These are phyloP conservation scores for Leptogaster cylindrica DNA, from an alignment of 2,888 invertebrate genomes.

Conservation along the genomic window DNA sequence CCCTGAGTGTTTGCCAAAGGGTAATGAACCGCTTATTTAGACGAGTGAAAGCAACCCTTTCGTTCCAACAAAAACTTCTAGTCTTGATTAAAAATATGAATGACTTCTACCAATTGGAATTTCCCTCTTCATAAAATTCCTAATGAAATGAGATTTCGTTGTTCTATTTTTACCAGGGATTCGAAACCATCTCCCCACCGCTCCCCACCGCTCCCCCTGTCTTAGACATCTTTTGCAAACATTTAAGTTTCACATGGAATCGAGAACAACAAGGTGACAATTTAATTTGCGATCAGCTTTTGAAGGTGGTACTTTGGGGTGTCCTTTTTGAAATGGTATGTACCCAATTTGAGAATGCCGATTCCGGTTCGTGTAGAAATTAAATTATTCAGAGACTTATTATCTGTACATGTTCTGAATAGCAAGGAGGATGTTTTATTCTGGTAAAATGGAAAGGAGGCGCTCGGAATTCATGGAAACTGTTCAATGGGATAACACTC, in stretches of 20 bases:
- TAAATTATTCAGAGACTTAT: slow-evolving; percentile 38
- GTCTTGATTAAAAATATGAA: slow-evolving; percentile 24
- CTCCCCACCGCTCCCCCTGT: neutral
- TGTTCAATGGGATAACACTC: too few relatives aligned
- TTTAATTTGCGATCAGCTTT: slow-evolving; percentile 26
- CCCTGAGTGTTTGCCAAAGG: neutral
- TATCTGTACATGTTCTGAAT: slow-evolving; percentile 23
- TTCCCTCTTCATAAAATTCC: slow-evolving; percentile 20
- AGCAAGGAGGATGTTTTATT: slow-evolving; percentile 18
- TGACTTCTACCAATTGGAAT: slow-evolving; percentile 6
- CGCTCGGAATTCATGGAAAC: too few relatives aligned
- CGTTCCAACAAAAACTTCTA: neutral
- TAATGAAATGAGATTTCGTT: slow-evolving; percentile 18
- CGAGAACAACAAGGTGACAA: slow-evolving; percentile 35
- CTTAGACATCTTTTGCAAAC: neutral
- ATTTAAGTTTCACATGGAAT: slow-evolving; percentile 17
- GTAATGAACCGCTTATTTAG: neutral
- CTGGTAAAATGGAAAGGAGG: too few relatives aligned
- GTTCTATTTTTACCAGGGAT: too few relatives aligned
- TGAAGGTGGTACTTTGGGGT: slow-evolving; percentile 27
- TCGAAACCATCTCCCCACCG: too few relatives aligned
- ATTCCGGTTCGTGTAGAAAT: slow-evolving; percentile 4
- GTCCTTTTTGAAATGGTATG: slow-evolving; percentile 20
- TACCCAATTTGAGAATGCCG: slow-evolving; percentile 17
- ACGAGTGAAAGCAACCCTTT: neutral